Conservation (phyloP, 2,888 invertebrate species). For the Mythimna ferrago region DNA sequence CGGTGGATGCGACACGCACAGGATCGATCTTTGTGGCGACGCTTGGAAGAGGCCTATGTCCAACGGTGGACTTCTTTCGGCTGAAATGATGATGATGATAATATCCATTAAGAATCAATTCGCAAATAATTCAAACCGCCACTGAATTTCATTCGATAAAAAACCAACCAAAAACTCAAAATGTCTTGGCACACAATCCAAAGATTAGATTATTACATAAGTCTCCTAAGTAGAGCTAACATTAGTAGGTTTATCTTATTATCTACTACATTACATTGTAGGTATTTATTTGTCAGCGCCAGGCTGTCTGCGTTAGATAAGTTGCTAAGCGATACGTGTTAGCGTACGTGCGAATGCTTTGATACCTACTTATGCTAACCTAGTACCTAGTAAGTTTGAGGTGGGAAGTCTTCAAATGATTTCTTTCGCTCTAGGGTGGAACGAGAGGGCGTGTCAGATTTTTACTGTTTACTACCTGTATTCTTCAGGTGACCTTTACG, state of each 20-base stretch:
- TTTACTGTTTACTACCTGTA: not conserved
- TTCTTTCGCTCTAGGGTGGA: not conserved
- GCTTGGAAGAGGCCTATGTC: too few relatives aligned
- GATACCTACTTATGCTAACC: conserved; percentile 5
- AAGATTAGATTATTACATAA: conserved; percentile 1
- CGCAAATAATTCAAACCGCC: too few relatives aligned
- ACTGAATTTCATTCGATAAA: too few relatives aligned
- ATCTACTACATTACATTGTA: conserved; percentile 5
- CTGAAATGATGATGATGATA: too few relatives aligned
- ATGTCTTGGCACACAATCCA: too few relatives aligned
- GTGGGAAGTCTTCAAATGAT: not conserved
- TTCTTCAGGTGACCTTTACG: not conserved
- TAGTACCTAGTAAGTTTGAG: not conserved
- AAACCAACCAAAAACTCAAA: too few relatives aligned
- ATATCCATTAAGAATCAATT: too few relatives aligned
- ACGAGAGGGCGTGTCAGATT: not conserved
- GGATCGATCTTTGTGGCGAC: too few relatives aligned
- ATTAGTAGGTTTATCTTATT: conserved; percentile 7
- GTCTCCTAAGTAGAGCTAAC: not conserved
- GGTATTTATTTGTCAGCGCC: conserved; percentile 34
- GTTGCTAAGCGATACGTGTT: conserved; percentile 9
- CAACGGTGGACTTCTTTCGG: too few relatives aligned
- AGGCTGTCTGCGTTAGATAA: conserved; percentile 43
- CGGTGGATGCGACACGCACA: too few relatives aligned
- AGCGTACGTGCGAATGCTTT: not conserved